Evolutionary conservation across 2,113 vertebrate genomes (phyloP).

Genomic region (Rattus rattus): DNA sequence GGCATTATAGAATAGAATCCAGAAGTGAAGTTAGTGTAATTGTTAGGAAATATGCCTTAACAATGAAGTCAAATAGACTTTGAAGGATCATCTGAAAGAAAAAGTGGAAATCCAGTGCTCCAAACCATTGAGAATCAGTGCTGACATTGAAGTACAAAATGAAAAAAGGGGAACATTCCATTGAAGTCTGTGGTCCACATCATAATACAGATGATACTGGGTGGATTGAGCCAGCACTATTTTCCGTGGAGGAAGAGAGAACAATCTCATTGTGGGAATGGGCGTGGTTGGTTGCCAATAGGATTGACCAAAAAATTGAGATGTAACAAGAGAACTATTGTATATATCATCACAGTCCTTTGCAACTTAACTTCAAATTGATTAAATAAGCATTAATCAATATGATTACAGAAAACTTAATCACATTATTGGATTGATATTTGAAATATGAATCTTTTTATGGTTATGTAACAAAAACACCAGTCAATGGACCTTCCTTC

Average conservation of each 20-base stretch:
- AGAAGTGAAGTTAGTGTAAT: constrained; percentile 51
- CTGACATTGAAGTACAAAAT: constrained; percentile 26
- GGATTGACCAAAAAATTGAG: neutral
- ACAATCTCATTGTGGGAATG: neutral
- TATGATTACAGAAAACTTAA: neutral
- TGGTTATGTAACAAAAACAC: neutral
- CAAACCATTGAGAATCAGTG: constrained; percentile 54
- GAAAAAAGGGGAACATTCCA: neutral
- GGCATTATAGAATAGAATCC: constrained; percentile 33
- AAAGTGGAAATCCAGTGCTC: constrained; percentile 13
- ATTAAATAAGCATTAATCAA: neutral
- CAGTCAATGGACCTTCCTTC: neutral
- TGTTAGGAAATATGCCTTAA: constrained; percentile 40
- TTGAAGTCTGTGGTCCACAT: neutral
- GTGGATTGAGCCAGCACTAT: neutral
- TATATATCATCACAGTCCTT: neutral
- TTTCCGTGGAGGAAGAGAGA: neutral
- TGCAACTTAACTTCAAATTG: neutral
- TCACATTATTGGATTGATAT: neutral
- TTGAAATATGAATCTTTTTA: neutral
- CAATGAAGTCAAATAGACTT: constrained; percentile 63
- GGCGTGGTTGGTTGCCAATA: neutral
- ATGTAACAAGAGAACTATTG: neutral
- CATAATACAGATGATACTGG: neutral
- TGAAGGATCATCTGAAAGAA: constrained; percentile 55